These are phyloP conservation scores for Entomobrya proxima DNA, from an alignment of 2,888 invertebrate species.

Conservation along the genomic window DNA sequence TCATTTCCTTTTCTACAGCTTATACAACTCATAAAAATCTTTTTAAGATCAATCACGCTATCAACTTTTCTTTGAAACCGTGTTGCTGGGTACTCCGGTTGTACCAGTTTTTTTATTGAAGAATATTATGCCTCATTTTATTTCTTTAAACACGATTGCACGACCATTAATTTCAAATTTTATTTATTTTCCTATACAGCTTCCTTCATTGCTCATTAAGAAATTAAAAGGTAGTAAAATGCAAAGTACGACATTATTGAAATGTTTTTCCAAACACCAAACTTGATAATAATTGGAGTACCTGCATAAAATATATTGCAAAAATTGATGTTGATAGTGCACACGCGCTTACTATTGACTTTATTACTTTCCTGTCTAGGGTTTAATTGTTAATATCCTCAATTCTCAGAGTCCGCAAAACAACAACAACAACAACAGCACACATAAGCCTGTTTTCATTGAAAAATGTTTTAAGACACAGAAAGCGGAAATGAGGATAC, in stretches of 20 bases:
- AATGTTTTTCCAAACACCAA: slow-evolving; percentile 13
- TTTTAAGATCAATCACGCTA: too few relatives aligned
- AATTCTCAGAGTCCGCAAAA: too few relatives aligned
- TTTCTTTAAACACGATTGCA: slow-evolving; percentile 25
- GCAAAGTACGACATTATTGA: slow-evolving; percentile 4
- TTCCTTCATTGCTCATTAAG: slow-evolving; percentile 1
- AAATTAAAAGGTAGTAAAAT: slow-evolving; percentile 20
- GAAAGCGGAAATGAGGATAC: slow-evolving; percentile 18
- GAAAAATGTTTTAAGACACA: not conserved
- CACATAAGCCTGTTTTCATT: not conserved
- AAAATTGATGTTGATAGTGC: too few relatives aligned
- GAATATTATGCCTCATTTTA: not conserved
- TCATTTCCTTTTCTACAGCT: too few relatives aligned
- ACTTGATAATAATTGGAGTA: not conserved
- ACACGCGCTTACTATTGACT: too few relatives aligned
- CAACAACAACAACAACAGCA: not conserved
- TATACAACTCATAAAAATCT: too few relatives aligned
- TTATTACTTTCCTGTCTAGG: not conserved
- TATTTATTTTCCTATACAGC: not conserved
- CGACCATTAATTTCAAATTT: slow-evolving; percentile 21
- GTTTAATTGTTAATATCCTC: slow-evolving; percentile 1
- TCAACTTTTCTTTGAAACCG: too few relatives aligned
- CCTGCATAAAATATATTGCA: too few relatives aligned
- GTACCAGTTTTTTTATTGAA: not conserved
- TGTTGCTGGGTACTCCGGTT: too few relatives aligned